Base-by-base conservation (phyloP, 2,888 invertebrate species). In the Colletes collaris region DNA sequence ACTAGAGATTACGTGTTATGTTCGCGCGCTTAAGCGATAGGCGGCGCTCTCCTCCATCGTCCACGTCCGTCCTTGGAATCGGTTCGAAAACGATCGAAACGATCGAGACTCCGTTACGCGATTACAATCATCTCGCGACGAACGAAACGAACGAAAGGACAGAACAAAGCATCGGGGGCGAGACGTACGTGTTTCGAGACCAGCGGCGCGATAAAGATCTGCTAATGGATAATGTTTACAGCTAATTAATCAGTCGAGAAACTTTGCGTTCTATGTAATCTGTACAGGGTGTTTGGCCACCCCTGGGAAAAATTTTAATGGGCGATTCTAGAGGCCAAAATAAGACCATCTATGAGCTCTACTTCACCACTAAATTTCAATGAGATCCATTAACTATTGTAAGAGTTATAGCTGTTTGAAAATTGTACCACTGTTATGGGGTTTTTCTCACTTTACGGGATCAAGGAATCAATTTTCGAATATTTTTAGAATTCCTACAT, bases 1-100 rank as follows among this genome's bases (percentile, higher is more conserved):
- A 89, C 86, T 88, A 89, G 71, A 70, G 78, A 83, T 84, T 82
- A 87, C 71, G 79, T 55, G 67, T 63, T 79, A 76, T 66, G 52
- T 76, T 59, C 49, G 50, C 62, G 55, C 64, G 62, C 59, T 46
- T 53, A 37, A 6, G 44, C 44, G 8, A 46, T 60, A 35, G 16
- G 59, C 56, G 65, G 50, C 67, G 56, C 37, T 58, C n/a, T 52
- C 11, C 58, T 49, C 35, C 19, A 44, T 50, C 55, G 35, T 46
- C 35, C 65, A 44, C 55, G 19, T 27, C 16, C 27, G 35, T 64
- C 7, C 64, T 69, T 76, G 62, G 58, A 0, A 27, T 27, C 27
- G 27, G 27, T 1, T 27, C 27, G 27, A 27, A 27, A 27, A 27
- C 27, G 27, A 62, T 52, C 35, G 44, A 5, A 40, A 62, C 10